phyloP scores from a whole-genome alignment of 2,113 vertebrate genomes.

The Elachura formosa region DNA sequence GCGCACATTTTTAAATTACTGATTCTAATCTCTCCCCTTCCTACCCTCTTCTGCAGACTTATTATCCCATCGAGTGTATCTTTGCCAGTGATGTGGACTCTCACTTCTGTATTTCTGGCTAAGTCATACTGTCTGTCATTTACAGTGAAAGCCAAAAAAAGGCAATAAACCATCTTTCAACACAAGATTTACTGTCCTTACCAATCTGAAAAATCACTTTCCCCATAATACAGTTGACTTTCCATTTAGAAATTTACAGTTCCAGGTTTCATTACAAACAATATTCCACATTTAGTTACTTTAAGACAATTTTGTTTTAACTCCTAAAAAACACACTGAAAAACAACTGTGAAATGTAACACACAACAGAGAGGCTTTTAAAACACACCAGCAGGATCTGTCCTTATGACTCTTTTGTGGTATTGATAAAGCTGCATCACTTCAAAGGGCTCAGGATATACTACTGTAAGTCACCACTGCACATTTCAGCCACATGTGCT shows the following conservation, averaged over 20 bases:
- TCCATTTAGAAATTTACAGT: neutral
- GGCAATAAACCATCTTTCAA: neutral
- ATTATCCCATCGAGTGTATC: neutral
- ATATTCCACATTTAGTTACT: neutral
- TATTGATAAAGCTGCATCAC: neutral
- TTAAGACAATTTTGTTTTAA: neutral
- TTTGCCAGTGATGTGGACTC: neutral
- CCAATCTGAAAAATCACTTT: neutral
- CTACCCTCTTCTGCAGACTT: neutral
- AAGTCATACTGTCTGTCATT: neutral
- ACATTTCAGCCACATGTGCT: constrained; percentile 47
- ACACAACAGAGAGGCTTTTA: neutral
- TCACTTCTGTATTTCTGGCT: neutral
- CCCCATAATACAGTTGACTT: neutral
- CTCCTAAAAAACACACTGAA: neutral
- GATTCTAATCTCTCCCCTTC: neutral
- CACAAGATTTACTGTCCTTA: neutral
- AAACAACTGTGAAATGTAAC: neutral
- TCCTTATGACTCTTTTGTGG: neutral
- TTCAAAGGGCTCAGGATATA: constrained; percentile 21
- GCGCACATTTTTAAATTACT: neutral
- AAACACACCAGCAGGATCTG: neutral
- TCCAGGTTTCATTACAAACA: neutral
- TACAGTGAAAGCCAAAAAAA: neutral
- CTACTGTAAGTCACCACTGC: neutral